phyloP scores from a whole-genome alignment of 2,797 vertebrate genomes.

The Zenarchopterus dispar region DNA sequence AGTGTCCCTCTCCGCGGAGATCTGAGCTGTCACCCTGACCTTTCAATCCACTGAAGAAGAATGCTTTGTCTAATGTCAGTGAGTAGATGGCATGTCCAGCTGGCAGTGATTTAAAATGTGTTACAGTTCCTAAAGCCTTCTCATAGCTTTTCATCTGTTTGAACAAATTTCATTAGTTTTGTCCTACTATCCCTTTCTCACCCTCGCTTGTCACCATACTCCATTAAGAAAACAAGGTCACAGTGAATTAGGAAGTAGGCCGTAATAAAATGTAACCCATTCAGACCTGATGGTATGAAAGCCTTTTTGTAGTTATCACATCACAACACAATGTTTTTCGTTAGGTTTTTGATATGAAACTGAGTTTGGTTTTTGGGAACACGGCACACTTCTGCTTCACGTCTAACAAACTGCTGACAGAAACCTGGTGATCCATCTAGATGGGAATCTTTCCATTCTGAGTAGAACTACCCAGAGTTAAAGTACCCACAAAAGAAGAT shows the following conservation, averaged over 20 bases:
- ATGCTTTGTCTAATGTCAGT: slow-evolving; percentile 66
- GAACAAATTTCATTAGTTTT: slow-evolving; percentile 44
- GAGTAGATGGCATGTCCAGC: slow-evolving; percentile 71
- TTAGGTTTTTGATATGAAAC: not conserved
- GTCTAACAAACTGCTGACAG: slow-evolving; percentile 23
- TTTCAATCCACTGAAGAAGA: slow-evolving; percentile 66
- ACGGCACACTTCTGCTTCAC: slow-evolving; percentile 2
- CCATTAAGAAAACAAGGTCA: slow-evolving; percentile 37
- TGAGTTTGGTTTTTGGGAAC: not conserved
- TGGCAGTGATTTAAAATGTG: slow-evolving; percentile 66
- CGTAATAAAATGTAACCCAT: slow-evolving; percentile 11
- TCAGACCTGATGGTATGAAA: not conserved
- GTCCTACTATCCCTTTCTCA: slow-evolving; percentile 48
- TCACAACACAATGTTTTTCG: not conserved
- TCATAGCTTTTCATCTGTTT: slow-evolving; percentile 43
- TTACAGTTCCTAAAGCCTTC: slow-evolving; percentile 52
- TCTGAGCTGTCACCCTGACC: slow-evolving; percentile 60
- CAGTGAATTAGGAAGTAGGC: slow-evolving; percentile 11
- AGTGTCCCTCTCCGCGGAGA: slow-evolving; percentile 37
- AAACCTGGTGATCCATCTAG: slow-evolving; percentile 35
- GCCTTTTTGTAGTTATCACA: too few species aligned
- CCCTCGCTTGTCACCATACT: not conserved
- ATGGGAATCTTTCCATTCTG: slow-evolving; percentile 31
- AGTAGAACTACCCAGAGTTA: slow-evolving; percentile 37
- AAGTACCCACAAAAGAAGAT: slow-evolving; percentile 48